phyloP scores from a whole-genome alignment of 92 coral and sea anemone species.

The Heliopora coerulea region DNA sequence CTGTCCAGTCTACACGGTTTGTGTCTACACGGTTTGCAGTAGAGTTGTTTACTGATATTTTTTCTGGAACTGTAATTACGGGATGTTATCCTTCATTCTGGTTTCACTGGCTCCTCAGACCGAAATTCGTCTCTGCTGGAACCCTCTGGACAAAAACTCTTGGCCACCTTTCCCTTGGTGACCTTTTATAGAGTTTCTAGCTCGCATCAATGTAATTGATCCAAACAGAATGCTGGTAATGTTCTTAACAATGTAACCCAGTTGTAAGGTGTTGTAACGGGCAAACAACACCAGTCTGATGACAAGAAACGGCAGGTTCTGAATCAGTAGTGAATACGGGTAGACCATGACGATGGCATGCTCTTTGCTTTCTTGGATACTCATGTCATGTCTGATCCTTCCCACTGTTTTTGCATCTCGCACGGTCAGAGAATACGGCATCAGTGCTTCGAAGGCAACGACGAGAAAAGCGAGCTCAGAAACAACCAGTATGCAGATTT shows the following conservation, averaged over 20 bases:
- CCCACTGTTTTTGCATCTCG: slow-evolving; percentile 23
- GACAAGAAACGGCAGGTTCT: slow-evolving; percentile 28
- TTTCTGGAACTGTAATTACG: background rate
- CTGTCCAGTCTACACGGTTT: no score
- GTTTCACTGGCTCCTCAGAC: background rate
- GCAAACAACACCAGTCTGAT: slow-evolving; percentile 31
- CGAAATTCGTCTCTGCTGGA: slow-evolving; percentile 22
- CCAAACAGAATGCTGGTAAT: slow-evolving; percentile 22
- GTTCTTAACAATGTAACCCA: slow-evolving; percentile 34
- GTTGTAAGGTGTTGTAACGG: background rate
- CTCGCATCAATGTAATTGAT: slow-evolving; percentile 22
- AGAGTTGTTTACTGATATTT: no score
- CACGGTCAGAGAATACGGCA: slow-evolving; percentile 24
- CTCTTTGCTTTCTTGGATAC: slow-evolving; percentile 13
- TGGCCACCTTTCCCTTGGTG: background rate
- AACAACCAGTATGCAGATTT: slow-evolving; percentile 15
- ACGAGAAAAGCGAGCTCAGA: slow-evolving; percentile 17
- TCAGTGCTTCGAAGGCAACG: slow-evolving; percentile 16
- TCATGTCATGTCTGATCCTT: background rate
- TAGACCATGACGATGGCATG: slow-evolving; percentile 31
- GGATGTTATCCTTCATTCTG: background rate
- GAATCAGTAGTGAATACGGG: slow-evolving; percentile 31
- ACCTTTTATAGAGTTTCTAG: background rate
- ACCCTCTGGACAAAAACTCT: background rate
- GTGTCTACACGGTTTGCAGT: no score